Conservation (phyloP, 2,113 vertebrate species). For the Xenopus tropicalis region DNA sequence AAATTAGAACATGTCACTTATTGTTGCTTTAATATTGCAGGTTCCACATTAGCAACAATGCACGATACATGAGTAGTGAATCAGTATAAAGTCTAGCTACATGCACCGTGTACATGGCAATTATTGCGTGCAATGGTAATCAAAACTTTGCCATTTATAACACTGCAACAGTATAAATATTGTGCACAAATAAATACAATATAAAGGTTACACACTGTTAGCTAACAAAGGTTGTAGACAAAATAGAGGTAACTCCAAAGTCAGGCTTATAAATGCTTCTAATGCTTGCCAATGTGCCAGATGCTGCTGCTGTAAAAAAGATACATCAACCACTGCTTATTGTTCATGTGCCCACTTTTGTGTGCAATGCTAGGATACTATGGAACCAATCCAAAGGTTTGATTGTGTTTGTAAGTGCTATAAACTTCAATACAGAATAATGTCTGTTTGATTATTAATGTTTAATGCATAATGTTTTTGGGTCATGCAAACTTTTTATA, state of each 20-base stretch:
- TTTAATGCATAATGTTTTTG: too few relatives aligned
- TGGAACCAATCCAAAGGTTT: slow-evolving; percentile 19
- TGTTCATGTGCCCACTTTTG: slow-evolving; percentile 29
- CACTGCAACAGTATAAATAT: background rate
- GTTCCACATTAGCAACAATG: too few relatives aligned
- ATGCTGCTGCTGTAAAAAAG: slow-evolving; percentile 37
- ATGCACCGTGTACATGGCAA: too few relatives aligned
- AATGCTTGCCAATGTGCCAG: slow-evolving; percentile 34
- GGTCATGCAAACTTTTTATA: too few relatives aligned
- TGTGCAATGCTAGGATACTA: slow-evolving; percentile 16
- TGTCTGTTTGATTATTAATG: background rate
- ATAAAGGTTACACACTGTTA: background rate
- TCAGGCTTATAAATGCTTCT: slow-evolving; percentile 5
- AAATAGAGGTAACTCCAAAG: slow-evolving; percentile 42
- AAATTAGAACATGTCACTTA: too few relatives aligned
- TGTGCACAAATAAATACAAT: background rate
- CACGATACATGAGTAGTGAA: too few relatives aligned
- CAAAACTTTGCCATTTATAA: background rate
- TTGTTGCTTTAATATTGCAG: too few relatives aligned
- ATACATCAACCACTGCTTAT: slow-evolving; percentile 22
- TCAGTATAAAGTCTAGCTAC: too few relatives aligned
- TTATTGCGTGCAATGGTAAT: too few relatives aligned
- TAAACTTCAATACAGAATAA: background rate
- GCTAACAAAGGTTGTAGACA: slow-evolving; percentile 26
- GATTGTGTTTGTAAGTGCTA: background rate